Evolutionary conservation across 1,140 invertebrate species (phyloP).

Genomic region (Conus betulinus): DNA sequence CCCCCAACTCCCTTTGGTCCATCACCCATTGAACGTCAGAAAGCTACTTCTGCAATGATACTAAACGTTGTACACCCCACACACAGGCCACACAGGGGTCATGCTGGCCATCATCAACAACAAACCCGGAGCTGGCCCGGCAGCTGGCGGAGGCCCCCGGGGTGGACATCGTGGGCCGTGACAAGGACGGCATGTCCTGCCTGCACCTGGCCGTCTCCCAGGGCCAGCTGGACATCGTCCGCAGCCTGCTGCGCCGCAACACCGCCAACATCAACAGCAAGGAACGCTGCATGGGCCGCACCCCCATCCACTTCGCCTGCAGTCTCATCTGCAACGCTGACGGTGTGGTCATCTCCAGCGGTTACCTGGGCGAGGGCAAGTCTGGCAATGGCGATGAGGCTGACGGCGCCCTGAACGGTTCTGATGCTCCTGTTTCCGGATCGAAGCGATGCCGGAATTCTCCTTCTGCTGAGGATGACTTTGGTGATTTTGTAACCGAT

Average conservation of each 20-base stretch:
- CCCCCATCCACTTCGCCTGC: conserved; percentile 64
- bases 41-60: too few relatives aligned
- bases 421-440: background rate
- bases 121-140: conserved; percentile 57
- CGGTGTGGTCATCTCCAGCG: background rate
- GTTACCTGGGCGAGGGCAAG: background rate
- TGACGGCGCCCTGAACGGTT: background rate
- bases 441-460: background rate
- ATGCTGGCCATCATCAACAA: conserved; percentile 59
- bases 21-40: too few relatives aligned
- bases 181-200: conserved; percentile 56
- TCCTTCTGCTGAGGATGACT: background rate
- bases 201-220: conserved; percentile 59
- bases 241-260: conserved; percentile 61
- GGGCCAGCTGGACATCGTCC: conserved; percentile 55
- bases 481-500: background rate
- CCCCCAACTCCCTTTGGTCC: too few relatives aligned
- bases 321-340: conserved; percentile 40
- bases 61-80: background rate
- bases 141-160: conserved; percentile 57
- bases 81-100: conserved; percentile 57
- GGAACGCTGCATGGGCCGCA: conserved; percentile 65
- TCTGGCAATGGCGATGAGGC: background rate
- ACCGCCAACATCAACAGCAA: conserved; percentile 63
- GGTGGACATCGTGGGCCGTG: conserved; percentile 57